Base-by-base conservation (phyloP, 2,113 vertebrate genomes). In the Dendrocopos noguchii region DNA sequence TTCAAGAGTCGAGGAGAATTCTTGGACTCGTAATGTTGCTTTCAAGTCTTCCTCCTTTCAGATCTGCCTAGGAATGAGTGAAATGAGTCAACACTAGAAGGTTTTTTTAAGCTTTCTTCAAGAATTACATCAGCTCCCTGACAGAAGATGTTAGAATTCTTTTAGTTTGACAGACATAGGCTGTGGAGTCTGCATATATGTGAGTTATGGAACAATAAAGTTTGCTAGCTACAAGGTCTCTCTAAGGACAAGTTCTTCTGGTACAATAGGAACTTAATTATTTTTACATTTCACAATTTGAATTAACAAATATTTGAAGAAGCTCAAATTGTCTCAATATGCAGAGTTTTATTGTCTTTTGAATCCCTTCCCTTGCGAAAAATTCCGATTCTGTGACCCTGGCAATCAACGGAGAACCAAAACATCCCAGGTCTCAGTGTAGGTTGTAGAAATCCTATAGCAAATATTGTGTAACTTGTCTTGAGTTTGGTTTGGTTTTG, bases 61-160 rank as follows among this genome's bases (percentile, higher is more conserved):
- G 80, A 84, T 92, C 93, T 93, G 92, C 78, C 70, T 86, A 74
- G 87, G 79, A 94, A 89, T 87, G 80, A 97, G 93, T 91, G 95
- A 96, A 95, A 94, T 96, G 90, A 96, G 88, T 94, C 87, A 96
- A 95, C 95, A 90, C 82, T 28, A 61, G 70, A 94, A 78, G 67
- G 53, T 84, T 95, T 95, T 95, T 96, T 96, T 87, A 95, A 84
- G 81, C 67, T 71, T 95, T 71, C 80, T 80, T 88, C 90, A 70
- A 76, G 83, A 80, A 87, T 78, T 91, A 68, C 77, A 77, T 82
- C 86, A 91, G 79, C 81, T 92, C 84, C 76, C 86, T 93, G 90
- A 83, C 80, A 90, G 91, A 91, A 94, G 82, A 93, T 88, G 83
- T 82, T 76, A 66, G 39, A 80, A 92, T 91, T 73, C 88, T 95